Conservation (phyloP, 2,113 vertebrate species). For the Alexandromys fortis region DNA sequence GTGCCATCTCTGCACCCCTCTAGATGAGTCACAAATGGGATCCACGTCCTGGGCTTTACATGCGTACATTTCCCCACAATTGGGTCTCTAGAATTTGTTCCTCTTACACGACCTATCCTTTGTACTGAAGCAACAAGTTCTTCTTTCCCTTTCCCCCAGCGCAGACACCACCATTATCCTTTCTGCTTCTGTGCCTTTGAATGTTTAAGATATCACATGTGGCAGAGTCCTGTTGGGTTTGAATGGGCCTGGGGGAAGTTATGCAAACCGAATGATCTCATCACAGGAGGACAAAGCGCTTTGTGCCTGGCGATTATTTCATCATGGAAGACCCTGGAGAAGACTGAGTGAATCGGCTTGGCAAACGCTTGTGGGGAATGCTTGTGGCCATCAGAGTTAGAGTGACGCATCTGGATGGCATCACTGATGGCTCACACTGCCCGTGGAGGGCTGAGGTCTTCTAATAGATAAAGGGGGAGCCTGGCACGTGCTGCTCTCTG, state of each 20-base stretch:
- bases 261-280: not conserved
- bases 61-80: not conserved
- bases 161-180: not conserved
- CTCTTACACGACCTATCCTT: not conserved
- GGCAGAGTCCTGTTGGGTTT: too few species aligned
- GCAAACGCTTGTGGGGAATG: not conserved
- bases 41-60: not conserved
- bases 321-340: too few species aligned
- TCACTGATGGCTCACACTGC: not conserved
- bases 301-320: not conserved
- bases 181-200: too few species aligned
- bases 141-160: too few species aligned
- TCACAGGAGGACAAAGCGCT: not conserved
- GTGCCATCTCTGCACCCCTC: rapidly evolving
- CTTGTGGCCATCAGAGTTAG: too few species aligned
- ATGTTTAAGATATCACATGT: rapidly evolving
- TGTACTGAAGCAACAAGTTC: too few species aligned
- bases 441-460: not conserved
- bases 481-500: not conserved
- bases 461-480: not conserved
- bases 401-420: not conserved
- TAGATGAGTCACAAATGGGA: not conserved
- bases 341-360: not conserved
- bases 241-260: not conserved
- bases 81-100: not conserved